Conservation (phyloP, 1,140 invertebrate genomes). For the Pantala flavescens region DNA sequence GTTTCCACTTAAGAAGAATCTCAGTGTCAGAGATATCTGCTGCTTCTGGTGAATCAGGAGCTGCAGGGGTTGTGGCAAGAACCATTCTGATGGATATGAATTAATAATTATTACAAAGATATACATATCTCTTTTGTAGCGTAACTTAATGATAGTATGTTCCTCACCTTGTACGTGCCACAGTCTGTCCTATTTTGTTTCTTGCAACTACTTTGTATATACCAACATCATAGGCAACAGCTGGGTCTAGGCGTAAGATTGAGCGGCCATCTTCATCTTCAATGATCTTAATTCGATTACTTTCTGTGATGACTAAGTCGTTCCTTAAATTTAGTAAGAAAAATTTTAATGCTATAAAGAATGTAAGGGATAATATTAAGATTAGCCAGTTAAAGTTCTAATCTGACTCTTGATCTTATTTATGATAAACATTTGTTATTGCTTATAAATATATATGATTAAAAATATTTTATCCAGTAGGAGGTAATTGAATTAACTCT, state of each 20-base stretch:
- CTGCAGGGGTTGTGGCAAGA: slow-evolving; percentile 58
- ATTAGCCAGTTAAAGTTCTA: too few relatives aligned
- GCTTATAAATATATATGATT: too few relatives aligned
- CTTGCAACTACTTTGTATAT: slow-evolving; percentile 92
- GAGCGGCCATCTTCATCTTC: slow-evolving; percentile 67
- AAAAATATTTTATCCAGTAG: too few relatives aligned
- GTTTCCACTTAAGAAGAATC: slow-evolving; percentile 78
- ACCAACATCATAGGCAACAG: slow-evolving; percentile 70
- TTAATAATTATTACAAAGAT: background rate
- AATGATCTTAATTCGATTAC: slow-evolving; percentile 60
- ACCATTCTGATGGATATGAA: slow-evolving; percentile 45
- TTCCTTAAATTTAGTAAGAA: slow-evolving; percentile 41
- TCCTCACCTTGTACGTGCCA: background rate
- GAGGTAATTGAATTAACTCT: too few relatives aligned
- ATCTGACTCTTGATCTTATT: too few relatives aligned
- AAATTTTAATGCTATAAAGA: background rate
- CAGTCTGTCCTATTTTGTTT: slow-evolving; percentile 41
- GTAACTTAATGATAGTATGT: background rate
- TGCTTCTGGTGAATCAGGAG: slow-evolving; percentile 80
- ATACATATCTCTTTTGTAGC: slow-evolving; percentile 7
- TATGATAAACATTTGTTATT: too few relatives aligned
- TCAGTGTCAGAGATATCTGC: slow-evolving; percentile 72
- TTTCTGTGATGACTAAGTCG: slow-evolving; percentile 72
- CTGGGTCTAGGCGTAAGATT: slow-evolving; percentile 62
- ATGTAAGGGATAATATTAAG: too few relatives aligned